Evolutionary conservation across 2,797 vertebrate genomes (phyloP), one percentile per base, ranked within the genome.

Genomic region (Melanotaenia parkinsoni): DNA sequence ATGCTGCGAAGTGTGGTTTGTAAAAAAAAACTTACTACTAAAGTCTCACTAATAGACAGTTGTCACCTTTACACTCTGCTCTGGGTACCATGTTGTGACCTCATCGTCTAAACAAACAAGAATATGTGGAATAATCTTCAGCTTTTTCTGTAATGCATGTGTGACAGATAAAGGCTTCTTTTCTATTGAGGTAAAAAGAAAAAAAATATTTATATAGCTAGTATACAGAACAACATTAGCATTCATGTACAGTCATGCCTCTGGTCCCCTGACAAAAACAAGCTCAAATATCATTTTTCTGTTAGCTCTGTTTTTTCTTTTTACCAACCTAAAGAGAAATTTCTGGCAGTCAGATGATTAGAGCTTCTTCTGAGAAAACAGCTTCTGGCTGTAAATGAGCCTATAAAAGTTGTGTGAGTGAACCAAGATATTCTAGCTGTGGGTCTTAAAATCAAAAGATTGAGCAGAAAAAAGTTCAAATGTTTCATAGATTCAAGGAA

Each of bases 201-300:
- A 18, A 18, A 14, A 37, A 45, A 30, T 50, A 20, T 4, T 24
- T 24, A n/a, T 60, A 14, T 37, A 45, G 14, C 56, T 26, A 26
- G 62, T 57, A 50, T 8, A 9, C 18, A 2, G 13, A 72, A 47
- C 38, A 72, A 45, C 40, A 74, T 60, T 54, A 63, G 30, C 37
- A 58, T 66, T 69, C 51, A 30, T 47, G 13, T 14, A 16, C 33
- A 57, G 30, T 51, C 6, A 9, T 24, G 13, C 18, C 12, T 47
- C 26, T 35, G 51, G 22, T 4, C 13, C 62, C 26, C 45, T 28
- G 28, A 58, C 37, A 10, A 67, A 33, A 12, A 54, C 18, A 60
- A 66, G 30, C 14, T 32, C 16, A 62, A 24, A 30, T 16, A 40
- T 35, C 1, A 20, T 11, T 76, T 26, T 61, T 5, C 11, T 32